phyloP scores from a whole-genome alignment of 2,797 vertebrate species.

The Sebastes diaconus region DNA sequence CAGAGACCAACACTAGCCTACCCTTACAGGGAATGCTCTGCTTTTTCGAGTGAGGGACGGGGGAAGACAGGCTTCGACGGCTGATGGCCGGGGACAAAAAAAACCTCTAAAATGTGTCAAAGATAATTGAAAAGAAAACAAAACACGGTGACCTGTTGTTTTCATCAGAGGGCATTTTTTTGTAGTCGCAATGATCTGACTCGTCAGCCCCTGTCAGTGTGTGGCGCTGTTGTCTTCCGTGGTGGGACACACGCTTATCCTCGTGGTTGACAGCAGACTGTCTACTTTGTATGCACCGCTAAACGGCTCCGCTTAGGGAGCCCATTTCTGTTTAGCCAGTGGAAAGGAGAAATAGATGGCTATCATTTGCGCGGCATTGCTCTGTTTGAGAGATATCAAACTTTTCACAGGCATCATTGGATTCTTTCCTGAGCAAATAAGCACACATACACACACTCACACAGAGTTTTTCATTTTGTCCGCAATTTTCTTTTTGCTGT shows the following conservation, averaged over 20 bases:
- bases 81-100: slow-evolving; percentile 3
- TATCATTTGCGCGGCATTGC: slow-evolving; percentile 64
- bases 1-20: slow-evolving; percentile 88
- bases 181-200: slow-evolving; percentile 28
- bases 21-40: slow-evolving; percentile 90
- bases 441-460: slow-evolving; percentile 5
- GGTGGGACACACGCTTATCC: slow-evolving; percentile 62
- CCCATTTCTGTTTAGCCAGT: slow-evolving; percentile 72
- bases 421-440: slow-evolving; percentile 54
- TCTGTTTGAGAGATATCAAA: slow-evolving; percentile 69
- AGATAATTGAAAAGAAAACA: slow-evolving; percentile 34
- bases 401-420: slow-evolving; percentile 62
- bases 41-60: slow-evolving; percentile 45
- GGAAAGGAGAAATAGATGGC: slow-evolving; percentile 72
- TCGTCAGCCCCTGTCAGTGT: slow-evolving; percentile 45
- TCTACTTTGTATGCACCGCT: slow-evolving; percentile 66
- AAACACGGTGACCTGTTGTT: slow-evolving; percentile 35
- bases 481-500: slow-evolving; percentile 30
- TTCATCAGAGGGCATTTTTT: slow-evolving; percentile 40
- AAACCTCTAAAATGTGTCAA: slow-evolving; percentile 28
- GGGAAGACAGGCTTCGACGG: slow-evolving; percentile 19
- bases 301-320: slow-evolving; percentile 66
- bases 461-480: slow-evolving; percentile 35
- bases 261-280: slow-evolving; percentile 51
- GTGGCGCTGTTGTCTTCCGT: slow-evolving; percentile 57